phyloP scores from a whole-genome alignment of 2,888 invertebrate species.

The Eulithis testata region DNA sequence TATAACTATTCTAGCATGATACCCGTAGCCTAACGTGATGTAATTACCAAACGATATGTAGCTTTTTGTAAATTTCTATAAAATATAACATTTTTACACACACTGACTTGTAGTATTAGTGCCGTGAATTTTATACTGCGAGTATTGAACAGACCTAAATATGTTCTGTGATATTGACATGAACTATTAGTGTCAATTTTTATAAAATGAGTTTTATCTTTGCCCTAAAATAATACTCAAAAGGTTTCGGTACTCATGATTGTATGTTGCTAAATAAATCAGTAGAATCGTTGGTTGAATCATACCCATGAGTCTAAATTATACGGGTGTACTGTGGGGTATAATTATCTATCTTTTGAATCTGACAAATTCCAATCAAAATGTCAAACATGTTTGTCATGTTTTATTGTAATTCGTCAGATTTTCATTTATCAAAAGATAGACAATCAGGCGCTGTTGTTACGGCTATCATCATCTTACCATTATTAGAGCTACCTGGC shows the following conservation, averaged over 20 bases:
- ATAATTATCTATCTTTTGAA: too few species aligned
- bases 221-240: conserved; percentile 32
- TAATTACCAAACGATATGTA: conserved; percentile 64
- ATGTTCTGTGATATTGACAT: conserved; percentile 38
- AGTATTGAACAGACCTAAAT: conserved; percentile 37
- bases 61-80: conserved; percentile 82
- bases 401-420: too few species aligned
- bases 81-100: conserved; percentile 75
- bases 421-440: too few species aligned
- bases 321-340: conserved; percentile 1
- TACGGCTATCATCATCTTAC: background rate
- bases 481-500: conserved; percentile 32
- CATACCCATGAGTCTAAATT: background rate
- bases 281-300: background rate
- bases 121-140: conserved; percentile 75
- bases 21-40: conserved; percentile 63
- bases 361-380: too few species aligned
- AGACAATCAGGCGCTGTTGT: background rate
- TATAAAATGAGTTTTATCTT: conserved; percentile 15
- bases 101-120: conserved; percentile 68
- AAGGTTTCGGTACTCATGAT: background rate
- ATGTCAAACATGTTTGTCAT: too few species aligned
- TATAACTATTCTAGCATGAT: conserved; percentile 41
- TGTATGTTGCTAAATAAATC: background rate
- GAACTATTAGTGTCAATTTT: conserved; percentile 25